Evolutionary conservation across 1,140 invertebrate species (phyloP), one percentile per base, ranked within the genome.

Genomic region (Centruroides vittatus): DNA sequence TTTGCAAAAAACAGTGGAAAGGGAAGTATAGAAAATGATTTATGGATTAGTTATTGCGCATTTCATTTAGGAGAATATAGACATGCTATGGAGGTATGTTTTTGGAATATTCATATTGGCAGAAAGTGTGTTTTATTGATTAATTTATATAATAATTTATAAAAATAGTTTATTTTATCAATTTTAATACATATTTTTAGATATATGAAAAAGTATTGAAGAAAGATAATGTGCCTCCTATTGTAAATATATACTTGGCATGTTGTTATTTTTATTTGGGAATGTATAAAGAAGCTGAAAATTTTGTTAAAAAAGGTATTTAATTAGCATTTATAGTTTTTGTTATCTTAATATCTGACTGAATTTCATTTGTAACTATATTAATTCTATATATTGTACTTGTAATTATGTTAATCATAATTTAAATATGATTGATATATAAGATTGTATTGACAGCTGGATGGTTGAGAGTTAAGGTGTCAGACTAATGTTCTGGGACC

Each of bases 241-340:
- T 80, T 66, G 69, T 89, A 5, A 76, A 77, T 50, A 79, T 88
- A 4, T 93, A 93, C 76, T 75, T 96, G 5, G 92, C 89, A 7
- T 95, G 94, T 61, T 96, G 92, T 73, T 91, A 91, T 73, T 98
- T 98, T 73, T 96, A 92, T 71, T 78, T 98, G 61, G 94, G 93
- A 71, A 84, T 86, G 80, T 87, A 88, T 68, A 78, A 80, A 56
- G 81, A 86, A 69, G 76, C 81, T 12, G 75, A 81, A 62, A 73
- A 77, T 59, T 75, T 78, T 58, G 71, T 69, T 41, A 59, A 69
- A 41, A 78, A 76, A 72, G 75, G 75, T 74, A 61, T 47, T 12
- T 57, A 23, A 47, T 50, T 23, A 23, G 23, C 23, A 23, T 23
- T 23, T 23, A 23, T 23, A 23, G 23, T 23, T 23, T 23, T 23